Evolutionary conservation across 2,888 invertebrate species (phyloP), one percentile per base, ranked within the genome.

Genomic region (Hololepta plana): DNA sequence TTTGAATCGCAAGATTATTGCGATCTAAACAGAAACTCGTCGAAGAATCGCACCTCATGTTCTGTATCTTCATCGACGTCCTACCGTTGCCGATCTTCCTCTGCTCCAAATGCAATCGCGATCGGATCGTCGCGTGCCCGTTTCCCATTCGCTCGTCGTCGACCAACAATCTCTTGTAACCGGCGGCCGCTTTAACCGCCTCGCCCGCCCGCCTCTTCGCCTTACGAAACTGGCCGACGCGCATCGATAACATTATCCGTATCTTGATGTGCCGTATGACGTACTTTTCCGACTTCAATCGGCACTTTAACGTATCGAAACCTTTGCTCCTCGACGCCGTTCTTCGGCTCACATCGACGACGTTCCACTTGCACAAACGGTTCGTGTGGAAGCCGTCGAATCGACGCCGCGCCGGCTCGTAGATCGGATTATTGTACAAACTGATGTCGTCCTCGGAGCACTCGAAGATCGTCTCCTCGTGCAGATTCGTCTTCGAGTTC

Each of bases 181-280:
- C 22, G 6, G 22, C 11, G 9, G 9, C 10, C 17, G 17, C 21
- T 17, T 25, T 17, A 21, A 10, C 23, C 16, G 30, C 34, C 8
- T 27, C 15, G 3, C 11, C 14, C 3, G 15, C 15, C 28, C 34
- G 55, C 53, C 29, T 38, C 14, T 34, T 27, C 24, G 24, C 24
- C 27, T 19, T 30, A 9, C 11, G 15, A 13, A 42, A 30, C 34
- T 59, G 60, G 12, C 69, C 60, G 55, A 73, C 60, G 31, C 73
- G 57, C 32, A 75, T 50, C 7, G 72, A 70, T 38, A 74, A 52
- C 63, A 74, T 70, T 24, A 74, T 65, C 9, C 73, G 57, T 11
- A 74, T 65, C 29, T 69, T 58, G 12, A 74, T 64, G 42, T 72
- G 68, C 12, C 69, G 54, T 27, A 68, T 68, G 2, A 69, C 63